Evolutionary conservation across 2,888 invertebrate genomes (phyloP), one percentile per base, ranked within the genome.

Genomic region (Lasioglossum vierecki): DNA sequence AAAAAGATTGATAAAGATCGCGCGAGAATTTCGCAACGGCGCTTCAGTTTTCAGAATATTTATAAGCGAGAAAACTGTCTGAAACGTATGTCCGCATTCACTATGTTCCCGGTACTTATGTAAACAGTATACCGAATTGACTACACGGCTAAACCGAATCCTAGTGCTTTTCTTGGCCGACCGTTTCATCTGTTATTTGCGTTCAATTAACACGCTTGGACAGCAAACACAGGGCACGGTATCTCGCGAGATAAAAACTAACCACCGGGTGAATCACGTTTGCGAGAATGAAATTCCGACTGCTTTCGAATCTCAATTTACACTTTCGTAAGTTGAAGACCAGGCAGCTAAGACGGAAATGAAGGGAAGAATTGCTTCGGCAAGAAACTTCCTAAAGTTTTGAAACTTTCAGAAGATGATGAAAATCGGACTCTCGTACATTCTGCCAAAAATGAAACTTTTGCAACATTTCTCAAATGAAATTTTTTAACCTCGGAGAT

Each of bases 131-230:
- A 22, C 4, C 22, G 39, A 68, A 68, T 35, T 9, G 68, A 4
- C 22, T 8, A 41, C 39, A 39, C 11, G 11, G 18, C 39, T 39
- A 39, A 8, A 68, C 22, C 68, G 35, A 68, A 41, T 57, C 26
- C 18, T 15, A 5, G 18, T 82, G 66, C 46, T 68, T 76, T 76
- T 57, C 78, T 63, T 75, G 49, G 41, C 44, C 6, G 4, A 22
- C 22, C 22, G 73, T 22, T 70, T 30, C 9, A n/a, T 35, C 60
- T 15, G n/a, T 44, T 78, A 41, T 82, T 84, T 82, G 39, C 82
- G 22, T 79, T 79, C 30, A 72, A 79, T 82, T 79, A 82, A 30
- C 79, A 15, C 2, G 53, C 6, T 9, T 2, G 57, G 41, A 70
- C 74, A 44, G 77, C 35, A 77, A 76, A 44, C 41, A 71, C 8